These are phyloP conservation scores for Capromys pilorides DNA, from an alignment of 2,797 vertebrate species.

Conservation along the genomic window DNA sequence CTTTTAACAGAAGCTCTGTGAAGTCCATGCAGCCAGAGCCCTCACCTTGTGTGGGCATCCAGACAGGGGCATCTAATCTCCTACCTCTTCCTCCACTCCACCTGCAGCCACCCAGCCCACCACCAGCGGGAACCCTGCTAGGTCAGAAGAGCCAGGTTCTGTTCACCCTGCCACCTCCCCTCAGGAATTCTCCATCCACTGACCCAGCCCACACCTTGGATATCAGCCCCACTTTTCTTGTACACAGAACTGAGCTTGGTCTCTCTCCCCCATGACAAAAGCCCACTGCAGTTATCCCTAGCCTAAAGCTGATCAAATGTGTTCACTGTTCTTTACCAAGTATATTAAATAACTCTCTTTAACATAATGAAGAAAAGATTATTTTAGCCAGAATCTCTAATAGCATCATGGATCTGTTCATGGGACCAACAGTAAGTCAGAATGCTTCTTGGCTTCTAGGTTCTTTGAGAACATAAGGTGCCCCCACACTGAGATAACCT, in stretches of 20 bases:
- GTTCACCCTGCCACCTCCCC: not conserved
- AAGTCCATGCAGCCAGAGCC: not conserved
- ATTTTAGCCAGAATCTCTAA: not conserved
- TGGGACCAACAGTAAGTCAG: not conserved
- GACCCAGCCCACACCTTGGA: not conserved
- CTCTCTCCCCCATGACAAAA: not conserved
- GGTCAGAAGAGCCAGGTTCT: not conserved
- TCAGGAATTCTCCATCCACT: not conserved
- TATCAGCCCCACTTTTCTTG: not conserved
- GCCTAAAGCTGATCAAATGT: not conserved
- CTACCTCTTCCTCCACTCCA: not conserved
- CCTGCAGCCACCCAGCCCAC: not conserved
- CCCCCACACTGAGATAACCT: not conserved
- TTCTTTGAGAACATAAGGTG: not conserved
- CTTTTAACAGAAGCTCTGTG: not conserved
- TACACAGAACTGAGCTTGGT: not conserved
- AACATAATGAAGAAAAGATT: slow-evolving; percentile 38
- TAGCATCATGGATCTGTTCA: slow-evolving; percentile 6
- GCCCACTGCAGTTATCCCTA: not conserved
- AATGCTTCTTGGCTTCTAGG: not conserved
- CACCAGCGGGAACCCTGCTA: not conserved
- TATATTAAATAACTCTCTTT: not conserved
- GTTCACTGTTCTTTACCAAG: not conserved
- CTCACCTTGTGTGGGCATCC: no score
- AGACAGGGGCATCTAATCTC: no score